Evolutionary conservation across 2,113 vertebrate species (phyloP).

Genomic region (Syrmaticus mikado): DNA sequence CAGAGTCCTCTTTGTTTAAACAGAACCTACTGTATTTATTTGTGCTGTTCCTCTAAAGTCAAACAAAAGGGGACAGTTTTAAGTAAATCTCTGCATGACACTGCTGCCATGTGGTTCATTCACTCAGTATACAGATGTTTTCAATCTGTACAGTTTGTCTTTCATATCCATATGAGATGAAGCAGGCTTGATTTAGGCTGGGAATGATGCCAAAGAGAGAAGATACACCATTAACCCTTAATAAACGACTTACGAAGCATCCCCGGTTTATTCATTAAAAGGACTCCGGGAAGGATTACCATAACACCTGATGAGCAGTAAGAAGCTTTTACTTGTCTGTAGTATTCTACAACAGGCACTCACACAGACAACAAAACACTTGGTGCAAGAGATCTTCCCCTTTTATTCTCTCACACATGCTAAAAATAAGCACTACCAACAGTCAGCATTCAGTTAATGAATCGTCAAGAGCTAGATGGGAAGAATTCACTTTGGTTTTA

Average conservation of each 20-base stretch:
- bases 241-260: conserved; percentile 26
- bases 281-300: conserved; percentile 44
- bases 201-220: conserved; percentile 84
- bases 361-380: neutral
- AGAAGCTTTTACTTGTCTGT: neutral
- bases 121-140: conserved; percentile 86
- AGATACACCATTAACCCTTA: conserved; percentile 86
- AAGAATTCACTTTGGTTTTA: neutral
- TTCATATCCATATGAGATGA: conserved; percentile 83
- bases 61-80: conserved; percentile 80
- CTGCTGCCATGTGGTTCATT: conserved; percentile 77
- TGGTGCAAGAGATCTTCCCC: neutral
- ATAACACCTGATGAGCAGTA: neutral
- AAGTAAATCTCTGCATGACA: conserved; percentile 79
- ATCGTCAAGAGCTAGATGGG: neutral
- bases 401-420: neutral
- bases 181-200: conserved; percentile 84
- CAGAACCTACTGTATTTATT: conserved; percentile 84
- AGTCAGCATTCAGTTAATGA: neutral
- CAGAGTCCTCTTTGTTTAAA: conserved; percentile 81
- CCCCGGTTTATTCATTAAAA: conserved; percentile 54
- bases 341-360: neutral
- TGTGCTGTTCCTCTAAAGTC: conserved; percentile 77
- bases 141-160: conserved; percentile 85
- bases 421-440: conserved; percentile 14